Percentiles rank a stretch among this genome's conserved stretches.
These are phyloP conservation scores for Arctia plantaginis DNA, from an alignment of 2,888 invertebrate genomes.

Conservation along the genomic window DNA sequence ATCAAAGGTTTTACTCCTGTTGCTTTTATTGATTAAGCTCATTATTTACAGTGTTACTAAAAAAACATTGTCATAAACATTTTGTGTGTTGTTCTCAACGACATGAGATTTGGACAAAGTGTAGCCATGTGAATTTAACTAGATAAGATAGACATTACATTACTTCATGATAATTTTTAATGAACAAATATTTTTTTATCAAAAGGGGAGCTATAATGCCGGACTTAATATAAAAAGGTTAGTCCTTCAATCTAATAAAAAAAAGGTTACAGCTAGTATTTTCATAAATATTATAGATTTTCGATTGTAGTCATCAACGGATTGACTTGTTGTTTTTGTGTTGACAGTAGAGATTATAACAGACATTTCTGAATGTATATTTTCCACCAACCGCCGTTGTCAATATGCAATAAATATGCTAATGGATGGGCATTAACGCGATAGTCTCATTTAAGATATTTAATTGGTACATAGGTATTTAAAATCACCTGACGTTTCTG, in stretches of 20 bases:
- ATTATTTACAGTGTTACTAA: not conserved
- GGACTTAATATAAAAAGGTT: no score
- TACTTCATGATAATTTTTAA: no score
- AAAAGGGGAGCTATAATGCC: no score
- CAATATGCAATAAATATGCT: not conserved
- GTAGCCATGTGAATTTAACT: not conserved
- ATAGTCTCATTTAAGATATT: not conserved
- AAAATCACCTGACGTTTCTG: not conserved
- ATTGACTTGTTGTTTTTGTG: not conserved
- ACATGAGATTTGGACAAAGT: not conserved
- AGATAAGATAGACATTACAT: not conserved
- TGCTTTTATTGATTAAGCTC: not conserved
- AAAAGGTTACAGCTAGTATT: not conserved
- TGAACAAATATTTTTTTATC: no score
- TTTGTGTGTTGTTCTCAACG: not conserved
- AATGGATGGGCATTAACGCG: not conserved
- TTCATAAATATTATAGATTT: not conserved
- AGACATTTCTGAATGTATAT: not conserved
- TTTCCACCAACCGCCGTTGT: not conserved
- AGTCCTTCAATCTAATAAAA: no score
- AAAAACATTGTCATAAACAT: not conserved
- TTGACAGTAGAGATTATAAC: not conserved
- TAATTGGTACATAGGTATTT: not conserved
- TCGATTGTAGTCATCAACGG: no score
- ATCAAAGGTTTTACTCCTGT: not conserved